Percentiles rank a stretch among this genome's conserved stretches.
phyloP scores from a whole-genome alignment of 2,888 invertebrate species.

The Druceiella hillmani region DNA sequence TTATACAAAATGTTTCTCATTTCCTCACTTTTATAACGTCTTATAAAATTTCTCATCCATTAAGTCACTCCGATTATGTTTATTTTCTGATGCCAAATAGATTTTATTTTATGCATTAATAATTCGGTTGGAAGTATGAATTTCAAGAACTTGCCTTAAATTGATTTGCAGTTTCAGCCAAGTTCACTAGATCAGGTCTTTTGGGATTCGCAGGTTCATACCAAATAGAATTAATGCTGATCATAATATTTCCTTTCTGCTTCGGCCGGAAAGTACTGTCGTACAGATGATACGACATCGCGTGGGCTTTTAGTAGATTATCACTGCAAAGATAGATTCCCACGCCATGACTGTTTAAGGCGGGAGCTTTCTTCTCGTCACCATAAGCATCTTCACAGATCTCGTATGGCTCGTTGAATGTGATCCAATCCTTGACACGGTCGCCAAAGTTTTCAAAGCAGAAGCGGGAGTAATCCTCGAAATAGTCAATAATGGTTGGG shows the following conservation, averaged over 20 bases:
- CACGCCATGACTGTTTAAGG: constrained; percentile 48
- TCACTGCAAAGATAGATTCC: constrained; percentile 61
- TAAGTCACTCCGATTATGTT: too few relatives aligned
- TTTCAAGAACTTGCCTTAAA: constrained; percentile 40
- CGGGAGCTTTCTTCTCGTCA: constrained; percentile 48
- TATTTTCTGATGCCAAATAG: too few relatives aligned
- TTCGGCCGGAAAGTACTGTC: constrained; percentile 50
- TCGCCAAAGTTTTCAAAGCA: constrained; percentile 53
- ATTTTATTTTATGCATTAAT: too few relatives aligned
- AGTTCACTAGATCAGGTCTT: constrained; percentile 37
- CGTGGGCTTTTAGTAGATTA: constrained; percentile 61
- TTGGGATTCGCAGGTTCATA: constrained; percentile 44
- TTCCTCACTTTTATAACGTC: too few relatives aligned
- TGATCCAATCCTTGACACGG: constrained; percentile 61
- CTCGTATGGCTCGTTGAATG: constrained; percentile 62
- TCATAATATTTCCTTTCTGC: constrained; percentile 53
- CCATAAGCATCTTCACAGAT: constrained; percentile 52
- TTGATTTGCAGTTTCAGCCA: constrained; percentile 48
- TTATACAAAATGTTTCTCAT: too few relatives aligned
- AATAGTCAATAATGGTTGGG: constrained; percentile 48
- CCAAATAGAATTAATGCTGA: constrained; percentile 51
- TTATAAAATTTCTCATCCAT: too few relatives aligned
- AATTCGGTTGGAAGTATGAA: too few relatives aligned
- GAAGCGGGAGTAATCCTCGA: constrained; percentile 51
- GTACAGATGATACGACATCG: constrained; percentile 59